A percentile compares a stretch with the other conserved stretches of the same genome.
Evolutionary conservation across 92 coral and sea anemone genomes (phyloP).

Genomic region (Phymanthus crucifer): DNA sequence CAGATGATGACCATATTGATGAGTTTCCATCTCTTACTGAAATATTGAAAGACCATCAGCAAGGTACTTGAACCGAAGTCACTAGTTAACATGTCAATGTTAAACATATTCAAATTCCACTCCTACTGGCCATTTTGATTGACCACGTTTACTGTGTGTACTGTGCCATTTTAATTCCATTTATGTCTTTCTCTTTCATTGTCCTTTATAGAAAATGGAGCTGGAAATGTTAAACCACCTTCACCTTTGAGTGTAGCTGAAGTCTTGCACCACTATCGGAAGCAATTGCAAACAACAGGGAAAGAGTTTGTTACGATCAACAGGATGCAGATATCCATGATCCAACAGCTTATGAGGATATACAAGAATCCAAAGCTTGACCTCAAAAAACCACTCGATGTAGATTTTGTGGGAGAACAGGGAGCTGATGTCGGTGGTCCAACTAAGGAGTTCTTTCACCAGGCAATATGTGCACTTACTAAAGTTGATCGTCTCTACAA

Average conservation of each 20-base stretch:
- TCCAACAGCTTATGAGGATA: slow-evolving; percentile 49
- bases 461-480: slow-evolving; percentile 26
- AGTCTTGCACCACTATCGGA: background rate
- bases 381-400: slow-evolving; percentile 30
- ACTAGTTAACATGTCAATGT: background rate
- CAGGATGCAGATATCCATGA: slow-evolving; percentile 59
- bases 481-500: slow-evolving; percentile 57
- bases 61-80: background rate
- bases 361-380: slow-evolving; percentile 46
- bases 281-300: slow-evolving; percentile 35
- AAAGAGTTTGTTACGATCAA: slow-evolving; percentile 39
- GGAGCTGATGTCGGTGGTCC: slow-evolving; percentile 70
- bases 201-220: background rate
- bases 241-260: background rate
- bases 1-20: background rate
- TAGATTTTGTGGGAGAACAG: slow-evolving; percentile 49
- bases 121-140: too few species aligned
- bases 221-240: background rate
- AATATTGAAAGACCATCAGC: slow-evolving; percentile 2
- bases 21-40: background rate
- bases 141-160: background rate
- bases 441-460: slow-evolving; percentile 56
- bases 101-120: too few species aligned
- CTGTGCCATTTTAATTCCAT: background rate
- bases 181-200: background rate